Conservation (phyloP, 2,888 invertebrate genomes). For the Sympetrum striolatum region DNA sequence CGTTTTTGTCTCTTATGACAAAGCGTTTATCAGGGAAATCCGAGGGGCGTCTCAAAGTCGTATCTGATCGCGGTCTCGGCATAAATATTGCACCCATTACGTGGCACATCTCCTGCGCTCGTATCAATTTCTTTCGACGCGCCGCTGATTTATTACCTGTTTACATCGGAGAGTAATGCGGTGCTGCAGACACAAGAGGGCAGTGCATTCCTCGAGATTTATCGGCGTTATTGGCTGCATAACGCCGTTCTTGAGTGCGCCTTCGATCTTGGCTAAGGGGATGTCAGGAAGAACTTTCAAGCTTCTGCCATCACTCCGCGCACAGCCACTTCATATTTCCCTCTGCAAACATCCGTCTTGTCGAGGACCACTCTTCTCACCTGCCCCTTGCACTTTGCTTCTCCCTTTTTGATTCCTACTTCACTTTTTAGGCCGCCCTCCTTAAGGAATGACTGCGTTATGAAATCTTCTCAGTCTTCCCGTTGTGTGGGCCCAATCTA, state of each 20-base stretch:
- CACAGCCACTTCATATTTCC: background rate
- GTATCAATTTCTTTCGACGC: background rate
- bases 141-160: background rate
- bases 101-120: background rate
- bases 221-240: background rate
- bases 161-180: background rate
- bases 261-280: background rate
- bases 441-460: too few species aligned
- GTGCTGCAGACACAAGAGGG: background rate
- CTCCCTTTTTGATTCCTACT: too few species aligned
- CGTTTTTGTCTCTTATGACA: too few species aligned
- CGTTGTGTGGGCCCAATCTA: too few species aligned
- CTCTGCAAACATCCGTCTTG: conserved; percentile 10
- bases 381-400: background rate
- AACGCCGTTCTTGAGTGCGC: background rate
- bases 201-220: background rate
- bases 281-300: background rate
- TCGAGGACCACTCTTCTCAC: background rate
- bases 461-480: too few species aligned
- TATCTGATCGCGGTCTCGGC: too few species aligned
- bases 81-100: background rate
- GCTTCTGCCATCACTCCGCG: too few species aligned
- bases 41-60: too few species aligned
- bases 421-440: too few species aligned
- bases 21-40: too few species aligned